These are phyloP conservation scores for Anolis apletophallus DNA, from an alignment of 2,797 vertebrate species.

Conservation along the genomic window DNA sequence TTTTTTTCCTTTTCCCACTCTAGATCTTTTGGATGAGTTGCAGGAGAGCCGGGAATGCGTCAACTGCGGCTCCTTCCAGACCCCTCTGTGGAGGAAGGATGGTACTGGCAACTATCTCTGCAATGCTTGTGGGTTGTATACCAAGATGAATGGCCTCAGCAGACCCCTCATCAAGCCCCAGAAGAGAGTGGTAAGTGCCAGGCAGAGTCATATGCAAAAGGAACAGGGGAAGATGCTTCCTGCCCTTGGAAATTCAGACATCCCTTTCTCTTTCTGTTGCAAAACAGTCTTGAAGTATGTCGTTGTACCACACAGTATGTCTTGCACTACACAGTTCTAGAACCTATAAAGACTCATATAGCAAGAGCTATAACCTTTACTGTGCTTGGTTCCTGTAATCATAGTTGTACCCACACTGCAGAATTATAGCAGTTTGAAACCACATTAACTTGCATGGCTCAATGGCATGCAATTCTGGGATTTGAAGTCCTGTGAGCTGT, in stretches of 20 bases:
- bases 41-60: slow-evolving; percentile 95
- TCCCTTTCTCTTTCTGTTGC: not conserved
- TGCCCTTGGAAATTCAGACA: not conserved
- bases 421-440: too few species aligned
- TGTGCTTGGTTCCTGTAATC: not conserved
- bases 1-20: not conserved
- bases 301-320: too few species aligned
- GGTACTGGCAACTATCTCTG: slow-evolving; percentile 98
- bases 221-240: not conserved
- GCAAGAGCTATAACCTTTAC: not conserved
- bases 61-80: slow-evolving; percentile 98
- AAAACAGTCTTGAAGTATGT: not conserved
- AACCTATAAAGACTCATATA: not conserved
- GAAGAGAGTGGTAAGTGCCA: slow-evolving; percentile 93
- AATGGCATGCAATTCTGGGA: too few species aligned
- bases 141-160: slow-evolving; percentile 99
- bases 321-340: not conserved
- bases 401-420: too few species aligned
- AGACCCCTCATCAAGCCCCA: slow-evolving; percentile 97
- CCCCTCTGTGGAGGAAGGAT: slow-evolving; percentile 96
- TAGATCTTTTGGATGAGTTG: slow-evolving; percentile 94
- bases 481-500: too few species aligned
- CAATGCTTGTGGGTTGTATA: slow-evolving; percentile 98
- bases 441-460: too few species aligned
- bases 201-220: too few species aligned